A percentile compares a stretch with the other conserved stretches of the same genome.
Conservation (phyloP, 2,888 invertebrate genomes). For the Agrochola lota region DNA sequence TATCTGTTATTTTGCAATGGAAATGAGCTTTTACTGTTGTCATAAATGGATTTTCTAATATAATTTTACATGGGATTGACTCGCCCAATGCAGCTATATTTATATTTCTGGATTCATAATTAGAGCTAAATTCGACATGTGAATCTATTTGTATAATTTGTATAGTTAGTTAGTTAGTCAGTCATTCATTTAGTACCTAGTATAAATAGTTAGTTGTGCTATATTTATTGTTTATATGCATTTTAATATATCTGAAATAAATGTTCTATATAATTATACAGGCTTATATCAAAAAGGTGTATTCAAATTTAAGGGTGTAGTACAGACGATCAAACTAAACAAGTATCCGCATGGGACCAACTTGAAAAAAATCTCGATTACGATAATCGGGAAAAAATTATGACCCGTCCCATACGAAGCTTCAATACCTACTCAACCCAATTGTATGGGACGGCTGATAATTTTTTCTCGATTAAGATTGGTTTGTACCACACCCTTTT, state of each 20-base stretch:
- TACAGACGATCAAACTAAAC: too few relatives aligned
- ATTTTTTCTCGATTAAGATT: too few relatives aligned
- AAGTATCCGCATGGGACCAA: too few relatives aligned
- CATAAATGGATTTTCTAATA: constrained; percentile 3
- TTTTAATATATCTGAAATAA: background rate
- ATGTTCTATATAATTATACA: background rate
- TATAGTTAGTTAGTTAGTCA: background rate
- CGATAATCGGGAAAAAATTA: too few relatives aligned
- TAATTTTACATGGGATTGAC: background rate
- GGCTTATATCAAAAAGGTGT: too few relatives aligned
- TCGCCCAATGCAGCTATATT: background rate
- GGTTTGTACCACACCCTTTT: too few relatives aligned
- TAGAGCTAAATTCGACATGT: background rate
- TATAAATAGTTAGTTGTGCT: background rate
- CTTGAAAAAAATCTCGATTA: too few relatives aligned
- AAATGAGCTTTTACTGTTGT: constrained; percentile 10
- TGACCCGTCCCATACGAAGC: too few relatives aligned
- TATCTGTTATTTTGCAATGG: background rate
- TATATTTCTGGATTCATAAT: background rate
- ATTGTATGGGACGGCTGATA: too few relatives aligned
- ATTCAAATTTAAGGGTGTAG: too few relatives aligned
- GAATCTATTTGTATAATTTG: background rate
- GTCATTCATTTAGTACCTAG: background rate
- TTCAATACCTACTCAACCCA: too few relatives aligned
- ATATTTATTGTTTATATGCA: background rate